Evolutionary conservation across 2,797 vertebrate genomes (phyloP), one percentile per base, ranked within the genome.

Genomic region (Bovichtus variegatus): DNA sequence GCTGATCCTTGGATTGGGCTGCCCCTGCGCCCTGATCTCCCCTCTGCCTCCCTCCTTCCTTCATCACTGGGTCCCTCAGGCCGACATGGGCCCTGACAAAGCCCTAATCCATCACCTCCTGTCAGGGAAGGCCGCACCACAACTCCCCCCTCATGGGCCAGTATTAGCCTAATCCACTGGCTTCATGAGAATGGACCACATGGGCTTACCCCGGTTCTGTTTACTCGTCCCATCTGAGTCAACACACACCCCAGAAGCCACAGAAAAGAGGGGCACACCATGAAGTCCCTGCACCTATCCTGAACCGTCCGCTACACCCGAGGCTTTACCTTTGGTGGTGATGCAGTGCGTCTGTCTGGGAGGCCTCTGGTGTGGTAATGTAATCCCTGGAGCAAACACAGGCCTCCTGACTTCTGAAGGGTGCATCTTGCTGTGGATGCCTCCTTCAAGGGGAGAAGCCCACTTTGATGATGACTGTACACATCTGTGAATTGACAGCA

Each of bases 121-220:
- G 93, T 95, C 95, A 96, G 87, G 83, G 88, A 91, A 84, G 92
- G 94, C 93, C 87, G 80, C 82, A 87, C 92, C 86, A 90, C 82
- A 88, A 84, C 87, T 62, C 82, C 84, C 91, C 80, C 85, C 85
- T 83, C 87, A 80, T 77, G 87, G 92, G 75, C 91, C 85, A 66
- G 82, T 91, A 94, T 96, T 96, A 96, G 91, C 96, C 94, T 97
- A 97, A 97, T 96, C 95, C 95, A 94, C 79, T 87, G 94, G 73
- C 82, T 93, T 91, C 90, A 88, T 93, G 91, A 93, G 92, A 95
- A 96, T 94, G 91, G 88, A 89, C 91, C 87, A 92, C 85, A 92
- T 87, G 84, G 84, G 65, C 76, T 88, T 87, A 94, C 91, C 80
- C 83, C 15, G 41, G 84, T 88, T 88, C 86, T 94, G 94, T 96